Percentiles rank a stretch among this genome's conserved stretches.
phyloP scores from a whole-genome alignment of 2,113 vertebrate genomes.

The Oryctolagus cuniculus region DNA sequence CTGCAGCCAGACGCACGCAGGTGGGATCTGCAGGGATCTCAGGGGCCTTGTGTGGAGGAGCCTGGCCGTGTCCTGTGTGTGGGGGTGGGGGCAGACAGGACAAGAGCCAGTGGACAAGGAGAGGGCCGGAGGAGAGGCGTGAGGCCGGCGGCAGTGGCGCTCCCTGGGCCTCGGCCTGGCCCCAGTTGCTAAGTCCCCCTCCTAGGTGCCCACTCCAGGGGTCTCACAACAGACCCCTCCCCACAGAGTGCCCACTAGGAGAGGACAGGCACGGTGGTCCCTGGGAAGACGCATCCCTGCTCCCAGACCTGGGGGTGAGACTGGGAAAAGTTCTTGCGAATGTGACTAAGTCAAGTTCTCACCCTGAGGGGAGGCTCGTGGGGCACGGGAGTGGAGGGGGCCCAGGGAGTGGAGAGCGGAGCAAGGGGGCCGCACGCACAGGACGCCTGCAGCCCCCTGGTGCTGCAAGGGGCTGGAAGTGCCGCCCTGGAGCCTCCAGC shows the following conservation, averaged over 20 bases:
- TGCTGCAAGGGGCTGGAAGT: not conserved
- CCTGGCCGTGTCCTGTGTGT: not conserved
- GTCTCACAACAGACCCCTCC: not conserved
- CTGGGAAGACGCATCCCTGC: rapidly evolving
- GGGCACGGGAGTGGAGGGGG: too few species aligned
- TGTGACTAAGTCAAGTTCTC: not conserved
- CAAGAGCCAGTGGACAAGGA: rapidly evolving
- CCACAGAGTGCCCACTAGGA: not conserved
- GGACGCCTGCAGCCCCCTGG: not conserved
- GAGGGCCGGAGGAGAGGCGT: not conserved
- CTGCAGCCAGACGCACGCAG: not conserved
- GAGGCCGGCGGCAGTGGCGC: rapidly evolving
- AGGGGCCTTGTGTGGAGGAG: too few species aligned
- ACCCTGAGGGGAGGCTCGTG: not conserved
- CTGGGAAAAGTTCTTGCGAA: not conserved
- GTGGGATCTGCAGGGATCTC: too few species aligned
- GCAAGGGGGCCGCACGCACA: rapidly evolving
- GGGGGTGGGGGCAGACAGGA: not conserved
- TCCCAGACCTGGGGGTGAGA: not conserved
- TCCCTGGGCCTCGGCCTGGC: not conserved
- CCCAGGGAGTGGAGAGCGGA: too few species aligned
- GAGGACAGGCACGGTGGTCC: not conserved
- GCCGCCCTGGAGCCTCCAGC: not conserved
- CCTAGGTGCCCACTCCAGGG: not conserved
- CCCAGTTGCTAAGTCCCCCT: not conserved